Base-by-base conservation (phyloP, 2,797 vertebrate species). In the Silurus lanzhouensis region DNA sequence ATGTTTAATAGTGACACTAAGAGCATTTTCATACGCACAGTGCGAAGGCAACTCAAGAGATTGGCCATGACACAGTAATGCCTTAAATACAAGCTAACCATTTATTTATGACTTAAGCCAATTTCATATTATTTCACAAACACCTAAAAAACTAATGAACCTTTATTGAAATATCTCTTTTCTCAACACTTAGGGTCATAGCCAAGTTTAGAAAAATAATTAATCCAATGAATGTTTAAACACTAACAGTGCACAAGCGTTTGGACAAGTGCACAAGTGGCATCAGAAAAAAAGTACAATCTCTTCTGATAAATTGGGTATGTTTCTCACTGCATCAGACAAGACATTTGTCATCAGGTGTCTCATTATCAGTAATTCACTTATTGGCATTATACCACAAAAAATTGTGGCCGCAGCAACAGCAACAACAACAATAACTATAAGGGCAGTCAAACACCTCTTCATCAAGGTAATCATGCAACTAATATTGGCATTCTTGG, bases 141-240 rank as follows among this genome's bases (percentile, higher is more conserved):
- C 14, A 57, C 55, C 4, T 70, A 7, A 38, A 70, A 70, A 19
- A 20, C 31, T 79, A 5, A 22, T 61, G 27, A 74, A 52, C 15
- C 60, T 22, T 25, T 55, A 80, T 64, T 48, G 2, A 82, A 58
- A 7, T 13, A 4, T 7, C 2, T 84, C 5, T 68, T 46, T 48
- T 76, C 79, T 87, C 20, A 63, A 46, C 25, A 27, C 27, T 22
- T 57, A 90, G 92, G 81, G 91, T 27, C 92, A 90, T 82, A 91
- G 90, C 55, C 92, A 93, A 70, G 80, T 89, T 83, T 76, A 72
- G 25, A 84, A n/a, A 25, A 77, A 5, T 3, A 78, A 74, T 8
- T 63, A 6, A 15, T 20, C 1, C 7, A 85, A 64, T 55, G 91
- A 93, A 64, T 9, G 90, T 78, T 86, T 92, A 3, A 93, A 92